Percentiles rank a stretch among this genome's conserved stretches.
Evolutionary conservation across 2,113 vertebrate genomes (phyloP).

Genomic region (Oncorhynchus keta): DNA sequence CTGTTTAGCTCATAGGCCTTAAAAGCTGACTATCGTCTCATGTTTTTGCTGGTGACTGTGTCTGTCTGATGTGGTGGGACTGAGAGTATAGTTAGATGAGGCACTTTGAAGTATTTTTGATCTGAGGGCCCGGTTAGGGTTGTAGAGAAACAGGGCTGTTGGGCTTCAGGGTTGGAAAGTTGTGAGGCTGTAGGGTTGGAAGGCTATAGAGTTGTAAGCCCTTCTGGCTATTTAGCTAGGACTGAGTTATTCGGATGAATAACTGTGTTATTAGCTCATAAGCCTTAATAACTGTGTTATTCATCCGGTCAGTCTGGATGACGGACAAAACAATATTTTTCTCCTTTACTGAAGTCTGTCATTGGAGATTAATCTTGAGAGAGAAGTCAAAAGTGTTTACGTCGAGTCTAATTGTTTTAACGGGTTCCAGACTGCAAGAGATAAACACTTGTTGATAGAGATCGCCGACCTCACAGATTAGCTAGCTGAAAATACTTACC

Average conservation of each 20-base stretch:
- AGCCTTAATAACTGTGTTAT: too few relatives aligned
- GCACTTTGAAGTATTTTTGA: too few relatives aligned
- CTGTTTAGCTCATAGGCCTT: not conserved
- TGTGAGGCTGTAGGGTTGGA: too few relatives aligned
- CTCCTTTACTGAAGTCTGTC: not conserved
- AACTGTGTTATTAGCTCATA: too few relatives aligned
- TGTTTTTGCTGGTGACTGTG: not conserved
- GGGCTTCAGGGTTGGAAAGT: too few relatives aligned
- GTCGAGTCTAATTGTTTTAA: not conserved
- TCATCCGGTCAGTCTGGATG: not conserved
- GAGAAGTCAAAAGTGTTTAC: not conserved
- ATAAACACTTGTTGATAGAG: conserved; percentile 1
- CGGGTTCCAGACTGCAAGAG: not conserved
- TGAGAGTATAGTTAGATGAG: too few relatives aligned
- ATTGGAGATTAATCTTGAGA: not conserved
- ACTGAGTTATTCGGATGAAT: too few relatives aligned
- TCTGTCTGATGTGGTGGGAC: not conserved
- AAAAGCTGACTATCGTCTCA: not conserved
- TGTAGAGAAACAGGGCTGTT: too few relatives aligned
- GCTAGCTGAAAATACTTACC: conserved; percentile 2
- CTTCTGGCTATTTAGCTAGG: too few relatives aligned
- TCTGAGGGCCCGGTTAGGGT: too few relatives aligned
- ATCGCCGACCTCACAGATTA: not conserved
- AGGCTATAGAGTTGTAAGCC: too few relatives aligned
- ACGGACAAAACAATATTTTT: not conserved